phyloP scores from a whole-genome alignment of 2,113 vertebrate species.

The Lynx canadensis region DNA sequence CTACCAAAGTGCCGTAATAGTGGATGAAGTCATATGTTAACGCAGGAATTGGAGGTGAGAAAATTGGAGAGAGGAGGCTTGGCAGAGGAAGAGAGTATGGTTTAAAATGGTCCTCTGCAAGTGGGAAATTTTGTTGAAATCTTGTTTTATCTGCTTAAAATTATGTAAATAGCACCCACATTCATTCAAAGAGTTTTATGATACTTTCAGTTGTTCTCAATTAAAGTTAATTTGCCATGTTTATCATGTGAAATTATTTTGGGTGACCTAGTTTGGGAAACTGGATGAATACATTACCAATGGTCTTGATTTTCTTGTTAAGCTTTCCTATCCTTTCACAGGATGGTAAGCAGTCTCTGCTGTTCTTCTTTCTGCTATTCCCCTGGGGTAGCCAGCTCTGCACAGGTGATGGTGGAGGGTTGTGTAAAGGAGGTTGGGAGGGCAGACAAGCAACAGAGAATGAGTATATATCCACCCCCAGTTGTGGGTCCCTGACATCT shows the following conservation, averaged over 20 bases:
- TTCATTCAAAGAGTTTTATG: not conserved
- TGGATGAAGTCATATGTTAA: not conserved
- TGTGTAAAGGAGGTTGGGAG: not conserved
- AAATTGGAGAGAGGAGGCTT: not conserved
- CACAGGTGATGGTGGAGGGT: too few relatives aligned
- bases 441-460: not conserved
- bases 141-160: not conserved
- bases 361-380: not conserved
- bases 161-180: not conserved
- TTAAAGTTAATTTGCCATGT: not conserved
- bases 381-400: accelerated
- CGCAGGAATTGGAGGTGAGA: not conserved
- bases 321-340: not conserved
- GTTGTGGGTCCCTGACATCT: not conserved
- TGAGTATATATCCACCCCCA: not conserved
- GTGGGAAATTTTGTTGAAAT: not conserved
- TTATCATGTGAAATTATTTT: not conserved
- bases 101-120: not conserved
- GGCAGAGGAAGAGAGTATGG: not conserved
- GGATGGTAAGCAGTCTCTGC: accelerated
- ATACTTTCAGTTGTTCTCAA: not conserved
- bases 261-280: not conserved
- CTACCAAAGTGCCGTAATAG: not conserved
- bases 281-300: not conserved
- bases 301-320: not conserved